phyloP scores from a whole-genome alignment of 2,797 vertebrate genomes.

The Rhinogobio ventralis region DNA sequence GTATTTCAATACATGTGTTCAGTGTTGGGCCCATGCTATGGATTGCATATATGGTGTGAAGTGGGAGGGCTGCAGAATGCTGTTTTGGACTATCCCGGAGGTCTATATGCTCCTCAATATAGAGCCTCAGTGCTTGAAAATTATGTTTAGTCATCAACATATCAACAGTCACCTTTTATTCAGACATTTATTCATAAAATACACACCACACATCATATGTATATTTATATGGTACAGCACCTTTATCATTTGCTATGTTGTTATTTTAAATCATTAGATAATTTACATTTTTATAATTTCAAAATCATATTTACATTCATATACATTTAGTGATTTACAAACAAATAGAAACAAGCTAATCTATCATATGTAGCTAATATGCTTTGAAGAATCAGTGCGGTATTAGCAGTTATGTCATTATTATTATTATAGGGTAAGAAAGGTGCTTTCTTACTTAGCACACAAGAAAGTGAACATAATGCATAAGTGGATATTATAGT shows the following conservation, averaged over 20 bases:
- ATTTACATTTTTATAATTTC: not conserved
- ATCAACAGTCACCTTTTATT: not conserved
- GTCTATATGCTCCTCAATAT: constrained; percentile 66
- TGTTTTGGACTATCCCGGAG: constrained; percentile 70
- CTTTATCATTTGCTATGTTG: not conserved
- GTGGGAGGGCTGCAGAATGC: constrained; percentile 63
- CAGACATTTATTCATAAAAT: not conserved
- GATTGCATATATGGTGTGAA: constrained; percentile 75
- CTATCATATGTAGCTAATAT: not conserved
- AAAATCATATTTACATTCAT: not conserved
- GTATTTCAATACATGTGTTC: constrained; percentile 55
- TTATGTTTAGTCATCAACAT: constrained; percentile 51
- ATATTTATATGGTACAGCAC: not conserved
- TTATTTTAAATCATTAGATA: not conserved
- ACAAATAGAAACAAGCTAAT: not conserved
- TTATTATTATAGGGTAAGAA: not conserved
- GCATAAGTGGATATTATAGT: not conserved
- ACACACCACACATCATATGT: not conserved
- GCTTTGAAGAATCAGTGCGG: not conserved
- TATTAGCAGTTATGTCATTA: not conserved
- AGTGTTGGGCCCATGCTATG: constrained; percentile 60
- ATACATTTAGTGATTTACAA: constrained; percentile 1
- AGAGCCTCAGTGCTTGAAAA: constrained; percentile 65
- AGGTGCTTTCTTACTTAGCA: not conserved
- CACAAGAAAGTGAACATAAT: not conserved